phyloP scores from a whole-genome alignment of 2,888 invertebrate species.

The Crossocerus cetratus region DNA sequence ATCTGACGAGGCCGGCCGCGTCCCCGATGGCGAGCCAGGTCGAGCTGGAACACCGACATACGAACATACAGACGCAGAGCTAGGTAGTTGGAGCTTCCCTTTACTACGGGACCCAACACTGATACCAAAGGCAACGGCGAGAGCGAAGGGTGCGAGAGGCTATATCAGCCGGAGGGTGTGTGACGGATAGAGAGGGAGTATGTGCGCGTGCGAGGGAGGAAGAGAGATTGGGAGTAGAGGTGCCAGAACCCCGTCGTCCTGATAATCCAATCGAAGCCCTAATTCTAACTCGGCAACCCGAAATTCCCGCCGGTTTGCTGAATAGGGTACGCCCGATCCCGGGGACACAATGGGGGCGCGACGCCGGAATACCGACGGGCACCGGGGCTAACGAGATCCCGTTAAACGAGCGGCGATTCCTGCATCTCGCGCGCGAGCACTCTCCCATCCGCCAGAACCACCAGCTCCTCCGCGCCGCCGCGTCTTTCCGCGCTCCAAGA shows the following conservation, averaged over 20 bases:
- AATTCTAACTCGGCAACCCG: slow-evolving; percentile 75
- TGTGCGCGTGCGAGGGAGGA: slow-evolving; percentile 3
- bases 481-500: slow-evolving; percentile 18
- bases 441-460: background rate
- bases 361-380: slow-evolving; percentile 64
- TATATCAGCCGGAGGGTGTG: slow-evolving; percentile 31
- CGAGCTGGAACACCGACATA: slow-evolving; percentile 30
- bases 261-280: slow-evolving; percentile 77
- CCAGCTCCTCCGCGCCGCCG: too few species aligned
- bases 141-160: slow-evolving; percentile 53
- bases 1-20: slow-evolving; percentile 50
- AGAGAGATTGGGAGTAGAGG: slow-evolving; percentile 24
- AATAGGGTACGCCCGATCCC: slow-evolving; percentile 70
- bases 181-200: slow-evolving; percentile 24
- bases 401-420: slow-evolving; percentile 62
- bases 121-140: slow-evolving; percentile 62
- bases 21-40: slow-evolving; percentile 43
- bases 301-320: slow-evolving; percentile 76
- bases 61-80: slow-evolving; percentile 29
- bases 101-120: slow-evolving; percentile 62
- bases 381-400: slow-evolving; percentile 67
- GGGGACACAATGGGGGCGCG: slow-evolving; percentile 69
- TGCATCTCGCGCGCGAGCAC: slow-evolving; percentile 16
- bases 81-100: slow-evolving; percentile 35
- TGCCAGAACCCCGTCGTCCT: slow-evolving; percentile 58